Percentiles rank a stretch among this genome's conserved stretches.
These are phyloP conservation scores for Hydrotaea cyrtoneurina DNA, from an alignment of 2,888 invertebrate genomes.

Conservation along the genomic window DNA sequence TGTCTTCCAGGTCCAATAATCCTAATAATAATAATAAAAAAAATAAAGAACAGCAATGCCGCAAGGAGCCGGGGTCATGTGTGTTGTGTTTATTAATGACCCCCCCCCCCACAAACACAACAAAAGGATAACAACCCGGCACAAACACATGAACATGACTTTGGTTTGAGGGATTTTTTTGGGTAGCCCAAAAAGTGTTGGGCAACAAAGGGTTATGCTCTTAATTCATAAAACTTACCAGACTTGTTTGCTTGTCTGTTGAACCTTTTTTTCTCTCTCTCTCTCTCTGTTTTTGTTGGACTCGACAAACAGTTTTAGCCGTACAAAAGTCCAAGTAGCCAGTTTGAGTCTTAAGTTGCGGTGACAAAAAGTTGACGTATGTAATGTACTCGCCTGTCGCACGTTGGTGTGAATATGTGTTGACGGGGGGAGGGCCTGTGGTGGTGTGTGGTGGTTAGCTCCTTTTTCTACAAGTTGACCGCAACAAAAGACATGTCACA, in stretches of 20 bases:
- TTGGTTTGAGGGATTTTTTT: not conserved
- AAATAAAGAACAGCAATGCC: slow-evolving; percentile 12
- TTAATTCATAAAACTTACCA: slow-evolving; percentile 75
- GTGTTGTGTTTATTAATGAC: slow-evolving; percentile 75
- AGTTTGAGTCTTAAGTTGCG: slow-evolving; percentile 31
- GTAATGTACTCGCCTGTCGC: slow-evolving; percentile 28
- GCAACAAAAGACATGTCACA: slow-evolving; percentile 80
- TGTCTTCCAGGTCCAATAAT: slow-evolving; percentile 23
- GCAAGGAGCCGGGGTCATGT: slow-evolving; percentile 40
- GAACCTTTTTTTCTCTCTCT: slow-evolving; percentile 25
- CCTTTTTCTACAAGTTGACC: slow-evolving; percentile 73
- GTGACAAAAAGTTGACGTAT: slow-evolving; percentile 54
- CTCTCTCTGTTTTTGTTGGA: too few species aligned
- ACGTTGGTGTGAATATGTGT: slow-evolving; percentile 11
- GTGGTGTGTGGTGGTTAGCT: not conserved
- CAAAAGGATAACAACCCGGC: slow-evolving; percentile 69
- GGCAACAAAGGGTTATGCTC: slow-evolving; percentile 69
- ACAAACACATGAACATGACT: not conserved
- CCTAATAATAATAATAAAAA: too few species aligned
- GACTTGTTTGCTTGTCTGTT: slow-evolving; percentile 75
- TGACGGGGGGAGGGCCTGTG: not conserved
- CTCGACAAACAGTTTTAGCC: not conserved
- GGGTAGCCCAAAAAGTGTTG: slow-evolving; percentile 70
- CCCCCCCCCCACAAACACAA: slow-evolving; percentile 74
- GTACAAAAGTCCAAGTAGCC: slow-evolving; percentile 14